A percentile compares a stretch with the other conserved stretches of the same genome.
phyloP scores from a whole-genome alignment of 2,797 vertebrate genomes.

The Octomys mimax region DNA sequence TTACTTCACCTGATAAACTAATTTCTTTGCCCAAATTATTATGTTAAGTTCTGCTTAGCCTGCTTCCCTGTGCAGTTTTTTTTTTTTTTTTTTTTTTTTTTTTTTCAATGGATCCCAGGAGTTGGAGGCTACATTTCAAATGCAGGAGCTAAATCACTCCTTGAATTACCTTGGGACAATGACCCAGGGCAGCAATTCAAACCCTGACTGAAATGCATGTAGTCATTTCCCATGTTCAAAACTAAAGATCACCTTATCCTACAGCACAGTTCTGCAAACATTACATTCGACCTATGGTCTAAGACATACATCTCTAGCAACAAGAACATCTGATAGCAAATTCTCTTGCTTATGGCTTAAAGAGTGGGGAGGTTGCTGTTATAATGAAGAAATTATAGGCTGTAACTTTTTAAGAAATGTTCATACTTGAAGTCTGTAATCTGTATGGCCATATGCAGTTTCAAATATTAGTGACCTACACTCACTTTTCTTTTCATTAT shows the following conservation, averaged over 20 bases:
- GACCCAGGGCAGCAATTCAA: slow-evolving; percentile 68
- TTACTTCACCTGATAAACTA: slow-evolving; percentile 34
- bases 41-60: slow-evolving; percentile 40
- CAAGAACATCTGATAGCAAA: not conserved
- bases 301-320: slow-evolving; percentile 39
- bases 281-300: not conserved
- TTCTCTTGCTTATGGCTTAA: slow-evolving; percentile 10
- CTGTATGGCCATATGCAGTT: slow-evolving; percentile 69
- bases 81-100: not conserved
- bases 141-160: slow-evolving; percentile 62
- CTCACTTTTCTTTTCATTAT: slow-evolving; percentile 2
- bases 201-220: slow-evolving; percentile 63
- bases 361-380: slow-evolving; percentile 41
- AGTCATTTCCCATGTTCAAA: slow-evolving; percentile 30
- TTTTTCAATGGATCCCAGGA: slow-evolving; percentile 39
- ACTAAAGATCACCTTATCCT: slow-evolving; percentile 4
- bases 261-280: not conserved
- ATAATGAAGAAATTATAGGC: slow-evolving; percentile 45
- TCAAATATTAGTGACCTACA: slow-evolving; percentile 79
- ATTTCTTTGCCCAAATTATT: slow-evolving; percentile 21
- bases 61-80: slow-evolving; percentile 22
- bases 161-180: slow-evolving; percentile 61
- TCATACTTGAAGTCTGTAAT: not conserved
- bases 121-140: slow-evolving; percentile 64
- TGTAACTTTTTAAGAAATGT: slow-evolving; percentile 2